Evolutionary conservation across 2,113 vertebrate genomes (phyloP).

Genomic region (Ceyx margarethae): DNA sequence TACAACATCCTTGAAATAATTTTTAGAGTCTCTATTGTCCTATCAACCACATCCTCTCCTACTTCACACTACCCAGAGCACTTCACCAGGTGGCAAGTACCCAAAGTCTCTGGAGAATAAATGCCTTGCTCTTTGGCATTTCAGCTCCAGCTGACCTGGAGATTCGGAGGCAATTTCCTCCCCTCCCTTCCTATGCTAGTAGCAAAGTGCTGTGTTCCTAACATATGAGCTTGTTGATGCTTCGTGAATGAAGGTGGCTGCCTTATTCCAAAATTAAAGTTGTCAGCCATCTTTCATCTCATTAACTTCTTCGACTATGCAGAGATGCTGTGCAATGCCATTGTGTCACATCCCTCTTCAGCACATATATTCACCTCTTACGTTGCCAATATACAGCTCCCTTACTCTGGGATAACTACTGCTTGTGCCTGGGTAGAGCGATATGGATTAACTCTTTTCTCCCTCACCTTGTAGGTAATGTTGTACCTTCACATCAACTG

Average conservation of each 20-base stretch:
- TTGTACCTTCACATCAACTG: neutral
- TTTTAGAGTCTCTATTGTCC: neutral
- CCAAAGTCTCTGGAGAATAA: neutral
- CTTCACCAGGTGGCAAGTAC: fast-evolving
- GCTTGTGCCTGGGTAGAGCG: neutral
- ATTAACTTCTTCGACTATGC: neutral
- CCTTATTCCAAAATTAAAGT: neutral
- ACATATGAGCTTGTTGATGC: too few relatives aligned
- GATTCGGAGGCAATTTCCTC: neutral
- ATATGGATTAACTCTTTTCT: neutral
- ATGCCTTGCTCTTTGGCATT: neutral
- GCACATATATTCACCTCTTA: neutral
- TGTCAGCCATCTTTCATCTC: neutral
- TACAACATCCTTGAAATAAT: neutral
- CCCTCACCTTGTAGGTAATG: neutral
- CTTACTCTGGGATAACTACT: neutral
- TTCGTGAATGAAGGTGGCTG: neutral
- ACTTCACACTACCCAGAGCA: neutral
- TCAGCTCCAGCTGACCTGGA: neutral
- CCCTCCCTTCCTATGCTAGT: neutral
- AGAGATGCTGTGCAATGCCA: neutral
- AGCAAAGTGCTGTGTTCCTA: neutral
- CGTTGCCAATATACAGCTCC: neutral
- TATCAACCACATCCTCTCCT: neutral
- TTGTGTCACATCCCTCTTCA: fast-evolving